Conservation (phyloP, 2,888 invertebrate species). For the Oscheius onirici region DNA sequence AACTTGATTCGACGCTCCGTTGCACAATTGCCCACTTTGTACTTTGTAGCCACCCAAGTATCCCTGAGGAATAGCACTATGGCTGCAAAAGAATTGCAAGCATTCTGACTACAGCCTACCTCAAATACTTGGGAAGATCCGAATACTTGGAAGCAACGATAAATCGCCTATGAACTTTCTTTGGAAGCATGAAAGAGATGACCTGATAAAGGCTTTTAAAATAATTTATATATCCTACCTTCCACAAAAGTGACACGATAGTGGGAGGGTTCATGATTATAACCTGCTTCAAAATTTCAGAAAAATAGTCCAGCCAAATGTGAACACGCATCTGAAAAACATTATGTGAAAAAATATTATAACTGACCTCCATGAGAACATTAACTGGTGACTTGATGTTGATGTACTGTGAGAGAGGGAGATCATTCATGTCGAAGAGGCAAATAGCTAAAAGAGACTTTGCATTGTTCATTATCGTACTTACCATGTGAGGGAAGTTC, state of each 20-base stretch:
- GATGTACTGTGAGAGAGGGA: slow-evolving; percentile 33
- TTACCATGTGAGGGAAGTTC: slow-evolving; percentile 35
- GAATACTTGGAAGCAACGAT: slow-evolving; percentile 32
- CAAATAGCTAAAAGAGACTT: slow-evolving; percentile 9
- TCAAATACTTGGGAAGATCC: slow-evolving; percentile 23
- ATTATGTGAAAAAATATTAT: neutral
- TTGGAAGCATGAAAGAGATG: slow-evolving; percentile 35
- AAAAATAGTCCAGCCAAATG: slow-evolving; percentile 39
- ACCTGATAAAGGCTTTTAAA: slow-evolving; percentile 7
- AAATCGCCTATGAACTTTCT: slow-evolving; percentile 37
- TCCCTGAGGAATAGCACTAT: slow-evolving; percentile 30
- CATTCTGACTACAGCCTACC: neutral
- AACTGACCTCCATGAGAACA: slow-evolving; percentile 33
- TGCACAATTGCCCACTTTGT: slow-evolving; percentile 20
- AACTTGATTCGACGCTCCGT: neutral
- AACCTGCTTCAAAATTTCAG: slow-evolving; percentile 35
- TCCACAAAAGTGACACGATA: slow-evolving; percentile 37
- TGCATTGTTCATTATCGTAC: too few species aligned
- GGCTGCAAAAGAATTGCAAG: neutral
- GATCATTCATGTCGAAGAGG: slow-evolving; percentile 35
- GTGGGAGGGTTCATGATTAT: slow-evolving; percentile 38
- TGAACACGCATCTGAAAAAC: slow-evolving; percentile 34
- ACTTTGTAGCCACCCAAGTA: slow-evolving; percentile 25
- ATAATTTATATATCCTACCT: slow-evolving; percentile 20
- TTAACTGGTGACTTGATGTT: slow-evolving; percentile 36